Evolutionary conservation across 2,113 vertebrate genomes (phyloP).

Genomic region (Machaerirhynchus nigripectus): DNA sequence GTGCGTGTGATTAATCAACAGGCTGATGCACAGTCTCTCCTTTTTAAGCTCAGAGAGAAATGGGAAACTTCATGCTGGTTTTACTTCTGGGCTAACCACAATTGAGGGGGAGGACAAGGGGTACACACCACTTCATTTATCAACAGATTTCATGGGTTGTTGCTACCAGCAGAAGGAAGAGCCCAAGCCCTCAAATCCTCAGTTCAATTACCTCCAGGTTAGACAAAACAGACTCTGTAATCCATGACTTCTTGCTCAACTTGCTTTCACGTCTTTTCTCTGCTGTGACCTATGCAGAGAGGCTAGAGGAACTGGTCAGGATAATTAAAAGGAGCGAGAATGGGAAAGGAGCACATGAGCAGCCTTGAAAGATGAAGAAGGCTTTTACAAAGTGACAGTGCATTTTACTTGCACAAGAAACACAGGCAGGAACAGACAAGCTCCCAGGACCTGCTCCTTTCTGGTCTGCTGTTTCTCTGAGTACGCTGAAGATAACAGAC

Average conservation of each 20-base stretch:
- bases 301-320: background rate
- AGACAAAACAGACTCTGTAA: background rate
- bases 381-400: background rate
- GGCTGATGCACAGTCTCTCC: background rate
- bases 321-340: background rate
- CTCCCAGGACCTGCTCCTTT: background rate
- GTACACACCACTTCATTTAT: background rate
- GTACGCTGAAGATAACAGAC: background rate
- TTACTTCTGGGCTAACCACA: background rate
- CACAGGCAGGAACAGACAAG: background rate
- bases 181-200: background rate
- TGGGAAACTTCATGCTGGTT: background rate
- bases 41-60: background rate
- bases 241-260: background rate
- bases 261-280: background rate
- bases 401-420: background rate
- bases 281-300: background rate
- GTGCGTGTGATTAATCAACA: slow-evolving; percentile 5
- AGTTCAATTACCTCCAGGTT: background rate
- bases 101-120: background rate
- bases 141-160: background rate
- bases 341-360: background rate
- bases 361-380: background rate
- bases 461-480: background rate
- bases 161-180: background rate